Conservation (phyloP, 2,888 invertebrate genomes). For the Brenthis hecate region DNA sequence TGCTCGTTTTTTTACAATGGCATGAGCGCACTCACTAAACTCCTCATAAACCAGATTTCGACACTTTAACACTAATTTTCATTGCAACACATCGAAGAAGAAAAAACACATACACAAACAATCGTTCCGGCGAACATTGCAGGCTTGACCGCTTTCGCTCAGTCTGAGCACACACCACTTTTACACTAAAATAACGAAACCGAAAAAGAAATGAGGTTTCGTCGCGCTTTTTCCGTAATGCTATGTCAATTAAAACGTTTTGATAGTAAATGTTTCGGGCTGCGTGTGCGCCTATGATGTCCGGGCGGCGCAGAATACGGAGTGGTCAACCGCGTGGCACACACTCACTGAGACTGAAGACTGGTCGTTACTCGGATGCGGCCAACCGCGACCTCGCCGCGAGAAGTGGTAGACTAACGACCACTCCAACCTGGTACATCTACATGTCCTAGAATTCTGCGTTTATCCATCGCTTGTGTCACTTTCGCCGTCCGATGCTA, state of each 20-base stretch:
- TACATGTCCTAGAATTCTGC: conserved; percentile 65
- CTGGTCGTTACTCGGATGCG: conserved; percentile 27
- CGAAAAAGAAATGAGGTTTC: conserved; percentile 22
- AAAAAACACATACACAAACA: conserved; percentile 68
- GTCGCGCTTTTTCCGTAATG: conserved; percentile 11
- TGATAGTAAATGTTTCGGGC: conserved; percentile 17
- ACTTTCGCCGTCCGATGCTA: conserved; percentile 65
- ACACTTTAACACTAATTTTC: conserved; percentile 77
- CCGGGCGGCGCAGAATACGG: conserved; percentile 6
- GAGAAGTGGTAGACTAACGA: conserved; percentile 33
- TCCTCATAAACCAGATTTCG: conserved; percentile 76
- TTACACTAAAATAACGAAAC: conserved; percentile 44
- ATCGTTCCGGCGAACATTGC: conserved; percentile 54
- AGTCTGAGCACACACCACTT: conserved; percentile 45
- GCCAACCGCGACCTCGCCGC: conserved; percentile 41
- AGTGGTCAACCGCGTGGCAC: conserved; percentile 42
- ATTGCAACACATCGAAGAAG: conserved; percentile 74
- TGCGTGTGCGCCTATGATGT: conserved; percentile 35
- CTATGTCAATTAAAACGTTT: conserved; percentile 11
- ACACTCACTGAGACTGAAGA: conserved; percentile 24
- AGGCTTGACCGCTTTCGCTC: conserved; percentile 62
- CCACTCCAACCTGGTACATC: conserved; percentile 16
- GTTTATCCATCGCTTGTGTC: conserved; percentile 51
- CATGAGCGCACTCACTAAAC: conserved; percentile 62
- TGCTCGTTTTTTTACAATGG: conserved; percentile 66